phyloP scores from a whole-genome alignment of 2,888 invertebrate species.

The Mystacides longicornis region DNA sequence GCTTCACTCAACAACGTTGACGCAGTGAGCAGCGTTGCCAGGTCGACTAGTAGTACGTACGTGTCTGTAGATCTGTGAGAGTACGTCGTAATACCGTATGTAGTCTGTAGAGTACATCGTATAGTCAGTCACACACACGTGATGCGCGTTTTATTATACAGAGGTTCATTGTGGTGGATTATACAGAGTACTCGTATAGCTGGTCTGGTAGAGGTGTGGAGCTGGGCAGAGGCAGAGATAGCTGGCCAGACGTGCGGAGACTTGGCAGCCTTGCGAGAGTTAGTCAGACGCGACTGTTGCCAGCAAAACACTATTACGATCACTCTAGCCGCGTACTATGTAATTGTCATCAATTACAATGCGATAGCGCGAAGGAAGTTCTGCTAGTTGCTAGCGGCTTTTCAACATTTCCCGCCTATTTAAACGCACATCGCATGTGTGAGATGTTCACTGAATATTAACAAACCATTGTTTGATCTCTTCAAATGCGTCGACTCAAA shows the following conservation, averaged over 20 bases:
- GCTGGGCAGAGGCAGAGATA: too few species aligned
- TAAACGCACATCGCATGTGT: too few species aligned
- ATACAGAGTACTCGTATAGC: not conserved
- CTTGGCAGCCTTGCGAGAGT: constrained; percentile 1
- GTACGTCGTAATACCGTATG: not conserved
- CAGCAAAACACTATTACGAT: not conserved
- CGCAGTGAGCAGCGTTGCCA: not conserved
- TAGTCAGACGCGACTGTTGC: not conserved
- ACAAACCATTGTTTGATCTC: too few species aligned
- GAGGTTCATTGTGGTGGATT: not conserved
- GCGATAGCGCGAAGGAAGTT: not conserved
- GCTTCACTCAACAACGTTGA: not conserved
- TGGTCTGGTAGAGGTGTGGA: too few species aligned
- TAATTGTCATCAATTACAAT: constrained; percentile 1
- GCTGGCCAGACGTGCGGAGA: not conserved
- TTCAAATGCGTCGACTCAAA: too few species aligned
- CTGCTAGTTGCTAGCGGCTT: not conserved
- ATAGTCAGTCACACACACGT: too few species aligned
- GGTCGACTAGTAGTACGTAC: not conserved
- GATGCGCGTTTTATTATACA: too few species aligned
- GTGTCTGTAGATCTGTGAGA: not conserved
- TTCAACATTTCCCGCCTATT: not conserved
- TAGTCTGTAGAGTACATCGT: not conserved
- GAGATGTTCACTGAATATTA: too few species aligned
- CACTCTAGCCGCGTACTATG: not conserved